Base-by-base conservation (phyloP, 2,113 vertebrate genomes). In the Ceyx cyanopectus region DNA sequence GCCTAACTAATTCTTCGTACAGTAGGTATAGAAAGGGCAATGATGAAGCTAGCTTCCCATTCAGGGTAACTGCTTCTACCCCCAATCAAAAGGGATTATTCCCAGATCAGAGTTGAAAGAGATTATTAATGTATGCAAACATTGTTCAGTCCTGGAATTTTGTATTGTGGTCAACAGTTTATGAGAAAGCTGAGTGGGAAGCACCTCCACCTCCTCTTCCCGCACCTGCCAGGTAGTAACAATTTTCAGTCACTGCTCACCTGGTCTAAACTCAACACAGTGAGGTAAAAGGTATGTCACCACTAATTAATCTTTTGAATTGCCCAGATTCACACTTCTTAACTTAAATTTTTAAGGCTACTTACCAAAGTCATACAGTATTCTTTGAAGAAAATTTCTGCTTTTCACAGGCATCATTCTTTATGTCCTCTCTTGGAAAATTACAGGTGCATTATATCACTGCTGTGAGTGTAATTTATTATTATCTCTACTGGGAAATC, bases 401-500 rank as follows among this genome's bases (percentile, higher is more conserved):
- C 61, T 78, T 80, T 83, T 78, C 68, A 68, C 7, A 30, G 43
- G 53, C 54, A n/a, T 85, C 4, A 12, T 62, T 84, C 54, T 40
- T 85, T 34, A 34, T 22, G 34, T 45, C 45, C n/a, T 86, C 60
- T 43, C 75, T 73, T 69, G 63, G 67, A 94, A 93, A 92, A 92
- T 3, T 68, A 74, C 21, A 78, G 67, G 56, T 81, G 78, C 17
- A 15, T 84, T 90, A 13, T 77, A 43, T 73, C 90, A 85, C 32
- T 82, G 73, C 61, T 78, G n/a, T 15, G 27, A 37, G 27, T 73
- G 46, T 51, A 70, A 70, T 54, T 77, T 86, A 46, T 73, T 84
- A 51, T 87, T 87, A 85, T 72, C 68, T 81, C 50, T 76, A 30
- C 61, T 53, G 23, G 63, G 80, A 84, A 96, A 92, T 91, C 70